Evolutionary conservation across 2,797 vertebrate genomes (phyloP).

Genomic region (Rousettus madagascariensis): DNA sequence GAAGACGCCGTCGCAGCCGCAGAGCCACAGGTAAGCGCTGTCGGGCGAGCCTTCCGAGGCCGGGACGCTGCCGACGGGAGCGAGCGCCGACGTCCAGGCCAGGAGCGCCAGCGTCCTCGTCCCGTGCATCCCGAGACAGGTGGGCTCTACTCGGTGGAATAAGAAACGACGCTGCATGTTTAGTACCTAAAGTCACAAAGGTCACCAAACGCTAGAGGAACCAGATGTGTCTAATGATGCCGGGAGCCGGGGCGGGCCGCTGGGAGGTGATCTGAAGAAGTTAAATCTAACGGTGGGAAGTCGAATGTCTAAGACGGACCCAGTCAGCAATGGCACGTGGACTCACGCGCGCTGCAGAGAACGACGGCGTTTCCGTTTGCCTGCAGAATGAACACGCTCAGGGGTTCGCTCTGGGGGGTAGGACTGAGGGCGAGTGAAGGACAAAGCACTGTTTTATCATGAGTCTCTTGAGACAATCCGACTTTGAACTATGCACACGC

Average conservation of each 20-base stretch:
- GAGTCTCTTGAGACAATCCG: not conserved
- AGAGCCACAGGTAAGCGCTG: not conserved
- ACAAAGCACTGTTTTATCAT: not conserved
- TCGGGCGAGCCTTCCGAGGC: not conserved
- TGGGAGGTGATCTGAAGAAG: not conserved
- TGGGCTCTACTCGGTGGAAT: not conserved
- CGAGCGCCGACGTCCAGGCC: no score
- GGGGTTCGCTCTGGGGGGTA: not conserved
- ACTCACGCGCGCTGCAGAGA: not conserved
- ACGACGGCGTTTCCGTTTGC: not conserved
- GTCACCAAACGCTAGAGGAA: not conserved
- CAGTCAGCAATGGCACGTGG: no score
- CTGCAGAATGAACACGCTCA: not conserved
- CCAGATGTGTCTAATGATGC: not conserved
- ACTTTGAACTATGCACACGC: not conserved
- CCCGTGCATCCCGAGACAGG: not conserved
- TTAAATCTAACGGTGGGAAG: not conserved
- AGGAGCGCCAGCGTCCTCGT: rapidly evolving
- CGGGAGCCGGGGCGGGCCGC: not conserved
- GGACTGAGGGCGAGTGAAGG: not conserved
- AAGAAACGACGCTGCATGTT: not conserved
- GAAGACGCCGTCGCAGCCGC: not conserved
- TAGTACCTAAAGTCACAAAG: not conserved
- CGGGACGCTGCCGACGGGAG: not conserved
- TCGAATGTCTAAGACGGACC: not conserved